Evolutionary conservation across 2,113 vertebrate species (phyloP).

Genomic region (Setophaga kirtlandii): DNA sequence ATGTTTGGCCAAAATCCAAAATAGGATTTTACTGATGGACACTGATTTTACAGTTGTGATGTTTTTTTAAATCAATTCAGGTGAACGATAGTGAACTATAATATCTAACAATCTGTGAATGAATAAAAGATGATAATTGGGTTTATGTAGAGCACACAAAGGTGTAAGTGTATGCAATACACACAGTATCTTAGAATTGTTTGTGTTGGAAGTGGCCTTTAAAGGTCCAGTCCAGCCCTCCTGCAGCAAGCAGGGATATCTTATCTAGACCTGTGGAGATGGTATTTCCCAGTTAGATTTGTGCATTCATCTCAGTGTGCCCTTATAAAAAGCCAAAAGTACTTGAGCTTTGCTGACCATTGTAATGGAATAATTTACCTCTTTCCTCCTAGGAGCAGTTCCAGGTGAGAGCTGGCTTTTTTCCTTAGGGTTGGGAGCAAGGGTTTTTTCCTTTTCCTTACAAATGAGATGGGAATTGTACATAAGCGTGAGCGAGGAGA

Average conservation of each 20-base stretch:
- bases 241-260: neutral
- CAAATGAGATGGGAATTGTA: neutral
- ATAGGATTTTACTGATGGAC: neutral
- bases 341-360: neutral
- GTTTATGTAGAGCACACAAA: neutral
- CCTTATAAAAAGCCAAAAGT: neutral
- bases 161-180: neutral
- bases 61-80: neutral
- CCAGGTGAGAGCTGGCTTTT: neutral
- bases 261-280: neutral
- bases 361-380: neutral
- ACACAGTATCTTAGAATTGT: neutral
- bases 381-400: neutral
- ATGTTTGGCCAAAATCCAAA: neutral
- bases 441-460: neutral
- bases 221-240: neutral
- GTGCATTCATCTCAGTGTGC: neutral
- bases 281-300: neutral
- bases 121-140: neutral
- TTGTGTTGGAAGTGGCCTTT: neutral
- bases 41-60: neutral
- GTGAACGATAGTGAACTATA: neutral
- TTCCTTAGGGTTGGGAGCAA: neutral
- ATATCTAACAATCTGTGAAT: neutral
- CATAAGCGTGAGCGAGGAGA: neutral